phyloP scores from a whole-genome alignment of 2,113 vertebrate genomes.

The Chloropsis cyanopogon region DNA sequence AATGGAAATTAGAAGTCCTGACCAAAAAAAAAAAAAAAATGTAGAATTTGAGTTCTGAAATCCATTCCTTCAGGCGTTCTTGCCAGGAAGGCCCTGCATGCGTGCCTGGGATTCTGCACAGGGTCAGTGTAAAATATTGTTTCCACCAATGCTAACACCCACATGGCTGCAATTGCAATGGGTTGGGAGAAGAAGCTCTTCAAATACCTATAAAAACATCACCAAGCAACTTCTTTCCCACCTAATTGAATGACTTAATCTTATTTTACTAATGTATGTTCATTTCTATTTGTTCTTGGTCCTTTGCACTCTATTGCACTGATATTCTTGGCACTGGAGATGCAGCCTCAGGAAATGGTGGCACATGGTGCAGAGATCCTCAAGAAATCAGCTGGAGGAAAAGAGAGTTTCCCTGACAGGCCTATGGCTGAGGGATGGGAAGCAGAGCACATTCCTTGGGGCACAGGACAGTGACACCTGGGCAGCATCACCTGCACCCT shows the following conservation, averaged over 20 bases:
- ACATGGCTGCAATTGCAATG: neutral
- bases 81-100: neutral
- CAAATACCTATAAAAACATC: neutral
- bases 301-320: neutral
- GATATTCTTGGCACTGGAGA: neutral
- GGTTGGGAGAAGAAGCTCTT: neutral
- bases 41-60: neutral
- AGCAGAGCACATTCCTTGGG: neutral
- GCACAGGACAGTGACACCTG: neutral
- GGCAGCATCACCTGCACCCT: neutral
- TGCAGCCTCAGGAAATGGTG: neutral
- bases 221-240: neutral
- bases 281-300: neutral
- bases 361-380: neutral
- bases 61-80: neutral
- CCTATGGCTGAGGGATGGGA: fast-evolving
- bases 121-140: neutral
- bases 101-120: neutral
- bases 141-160: neutral
- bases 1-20: neutral
- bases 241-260: neutral
- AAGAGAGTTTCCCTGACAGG: neutral
- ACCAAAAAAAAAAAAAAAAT: neutral
- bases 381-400: neutral
- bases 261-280: neutral